Conservation (phyloP, 2,888 invertebrate species). For the Bombylius major region DNA sequence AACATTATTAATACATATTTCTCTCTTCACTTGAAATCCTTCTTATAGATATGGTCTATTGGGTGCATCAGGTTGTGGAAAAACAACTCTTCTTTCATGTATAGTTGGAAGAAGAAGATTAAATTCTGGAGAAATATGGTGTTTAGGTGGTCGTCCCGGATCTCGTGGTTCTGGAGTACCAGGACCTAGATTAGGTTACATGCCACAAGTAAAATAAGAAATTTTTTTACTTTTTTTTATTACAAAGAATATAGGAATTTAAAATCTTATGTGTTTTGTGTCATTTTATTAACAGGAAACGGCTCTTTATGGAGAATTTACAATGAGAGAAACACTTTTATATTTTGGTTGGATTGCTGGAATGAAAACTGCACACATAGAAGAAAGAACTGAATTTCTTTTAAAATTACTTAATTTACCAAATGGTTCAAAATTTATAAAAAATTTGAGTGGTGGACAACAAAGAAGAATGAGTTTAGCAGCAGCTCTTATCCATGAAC, state of each 20-base stretch:
- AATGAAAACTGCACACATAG: conserved; percentile 54
- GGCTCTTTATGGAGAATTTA: conserved; percentile 64
- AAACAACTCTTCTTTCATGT: conserved; percentile 76
- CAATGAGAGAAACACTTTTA: conserved; percentile 65
- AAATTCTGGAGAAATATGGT: conserved; percentile 73
- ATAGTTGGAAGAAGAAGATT: conserved; percentile 70
- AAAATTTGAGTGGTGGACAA: conserved; percentile 79
- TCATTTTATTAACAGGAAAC: conserved; percentile 42
- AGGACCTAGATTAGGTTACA: conserved; percentile 79
- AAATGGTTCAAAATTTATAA: conserved; percentile 48
- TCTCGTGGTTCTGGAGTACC: conserved; percentile 74
- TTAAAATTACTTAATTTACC: conserved; percentile 50
- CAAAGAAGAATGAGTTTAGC: conserved; percentile 80
- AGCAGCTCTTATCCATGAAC: conserved; percentile 76
- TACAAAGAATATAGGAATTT: no score
- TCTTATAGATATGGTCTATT: conserved; percentile 67
- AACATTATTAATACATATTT: no score
- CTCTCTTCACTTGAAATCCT: background rate
- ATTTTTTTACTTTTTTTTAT: no score
- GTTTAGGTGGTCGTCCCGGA: conserved; percentile 72
- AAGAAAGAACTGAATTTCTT: conserved; percentile 59
- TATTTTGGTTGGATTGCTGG: conserved; percentile 77
- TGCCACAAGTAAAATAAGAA: conserved; percentile 57
- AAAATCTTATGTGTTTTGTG: no score
- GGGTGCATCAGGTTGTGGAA: conserved; percentile 84